Evolutionary conservation across 2,888 invertebrate species (phyloP).

Genomic region (Galeopsomyia nigrocyanea): DNA sequence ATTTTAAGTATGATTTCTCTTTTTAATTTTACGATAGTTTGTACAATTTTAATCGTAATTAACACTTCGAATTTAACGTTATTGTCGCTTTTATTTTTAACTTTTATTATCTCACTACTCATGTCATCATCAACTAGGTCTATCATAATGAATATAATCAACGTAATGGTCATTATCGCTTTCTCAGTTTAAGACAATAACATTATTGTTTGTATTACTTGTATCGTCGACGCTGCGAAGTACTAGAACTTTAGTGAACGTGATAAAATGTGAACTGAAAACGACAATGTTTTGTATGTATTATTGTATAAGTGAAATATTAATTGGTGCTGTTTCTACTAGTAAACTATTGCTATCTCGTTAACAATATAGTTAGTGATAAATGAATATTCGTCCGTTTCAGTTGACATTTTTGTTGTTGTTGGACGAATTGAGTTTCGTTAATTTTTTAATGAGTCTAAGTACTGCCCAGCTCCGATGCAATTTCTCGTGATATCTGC

Average conservation of each 20-base stretch:
- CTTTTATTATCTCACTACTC: slow-evolving; percentile 15
- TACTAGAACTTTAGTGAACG: slow-evolving; percentile 32
- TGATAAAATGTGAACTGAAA: too few relatives aligned
- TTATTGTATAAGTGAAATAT: too few relatives aligned
- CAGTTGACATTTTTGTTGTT: too few relatives aligned
- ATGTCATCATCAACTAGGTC: slow-evolving; percentile 20
- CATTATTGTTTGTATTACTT: slow-evolving; percentile 24
- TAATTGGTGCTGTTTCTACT: slow-evolving; percentile 21
- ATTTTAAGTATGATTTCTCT: slow-evolving; percentile 1
- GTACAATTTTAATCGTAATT: slow-evolving; percentile 24
- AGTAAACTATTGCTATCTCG: too few relatives aligned
- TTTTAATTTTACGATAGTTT: slow-evolving; percentile 22
- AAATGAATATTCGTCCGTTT: too few relatives aligned
- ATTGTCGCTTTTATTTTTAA: neutral
- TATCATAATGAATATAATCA: slow-evolving; percentile 8
- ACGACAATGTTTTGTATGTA: too few relatives aligned
- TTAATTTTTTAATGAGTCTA: slow-evolving; percentile 2
- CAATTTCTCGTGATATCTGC: slow-evolving; percentile 32
- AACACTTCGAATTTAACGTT: neutral
- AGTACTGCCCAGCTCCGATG: slow-evolving; percentile 48
- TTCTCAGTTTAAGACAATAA: neutral
- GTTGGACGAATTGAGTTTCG: too few relatives aligned
- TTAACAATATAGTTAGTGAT: too few relatives aligned
- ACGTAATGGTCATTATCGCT: neutral
- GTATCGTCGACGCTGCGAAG: slow-evolving; percentile 48